Percentiles rank a stretch among this genome's conserved stretches.
These are phyloP conservation scores for Chaetodon trifascialis DNA, from an alignment of 2,113 vertebrate species.

Conservation along the genomic window DNA sequence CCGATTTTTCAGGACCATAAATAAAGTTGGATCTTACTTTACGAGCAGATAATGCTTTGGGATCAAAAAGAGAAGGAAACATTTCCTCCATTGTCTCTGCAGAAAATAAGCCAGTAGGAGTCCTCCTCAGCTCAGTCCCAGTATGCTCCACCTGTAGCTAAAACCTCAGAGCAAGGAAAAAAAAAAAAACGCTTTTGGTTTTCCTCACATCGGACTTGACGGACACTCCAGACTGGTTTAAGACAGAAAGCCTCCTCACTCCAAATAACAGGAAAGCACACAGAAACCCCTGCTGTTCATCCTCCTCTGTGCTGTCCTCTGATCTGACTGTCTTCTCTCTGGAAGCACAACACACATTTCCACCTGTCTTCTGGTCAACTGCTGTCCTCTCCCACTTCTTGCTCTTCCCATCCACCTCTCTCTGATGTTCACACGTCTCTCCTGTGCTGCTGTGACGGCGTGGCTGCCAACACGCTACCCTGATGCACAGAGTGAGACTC, in stretches of 20 bases:
- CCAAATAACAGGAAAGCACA: conserved; percentile 39
- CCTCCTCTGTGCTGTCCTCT: conserved; percentile 43
- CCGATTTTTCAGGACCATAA: conserved; percentile 50
- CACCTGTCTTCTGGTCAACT: conserved; percentile 68
- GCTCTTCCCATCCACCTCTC: conserved; percentile 27
- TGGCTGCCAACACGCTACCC: conserved; percentile 12
- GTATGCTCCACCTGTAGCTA: conserved; percentile 51
- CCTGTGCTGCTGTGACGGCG: conserved; percentile 53
- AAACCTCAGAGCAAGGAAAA: conserved; percentile 7
- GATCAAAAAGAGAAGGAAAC: conserved; percentile 49
- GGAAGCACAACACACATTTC: conserved; percentile 55
- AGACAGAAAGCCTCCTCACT: conserved; percentile 27
- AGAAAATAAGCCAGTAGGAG: conserved; percentile 1
- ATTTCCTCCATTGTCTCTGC: conserved; percentile 60
- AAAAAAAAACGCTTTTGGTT: conserved; percentile 21
- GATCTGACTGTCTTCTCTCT: conserved; percentile 48
- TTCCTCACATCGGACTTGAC: conserved; percentile 24
- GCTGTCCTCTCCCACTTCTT: conserved; percentile 52
- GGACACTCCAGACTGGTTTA: conserved; percentile 3
- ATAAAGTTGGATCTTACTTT: conserved; percentile 54
- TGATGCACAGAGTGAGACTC: conserved; percentile 38
- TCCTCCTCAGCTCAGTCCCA: conserved; percentile 30
- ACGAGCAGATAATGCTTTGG: conserved; percentile 25
- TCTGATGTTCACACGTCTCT: conserved; percentile 58
- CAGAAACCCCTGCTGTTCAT: conserved; percentile 46